Evolutionary conservation across 2,888 invertebrate species (phyloP), one percentile per base, ranked within the genome.

Genomic region (Drosophila picticornis): DNA sequence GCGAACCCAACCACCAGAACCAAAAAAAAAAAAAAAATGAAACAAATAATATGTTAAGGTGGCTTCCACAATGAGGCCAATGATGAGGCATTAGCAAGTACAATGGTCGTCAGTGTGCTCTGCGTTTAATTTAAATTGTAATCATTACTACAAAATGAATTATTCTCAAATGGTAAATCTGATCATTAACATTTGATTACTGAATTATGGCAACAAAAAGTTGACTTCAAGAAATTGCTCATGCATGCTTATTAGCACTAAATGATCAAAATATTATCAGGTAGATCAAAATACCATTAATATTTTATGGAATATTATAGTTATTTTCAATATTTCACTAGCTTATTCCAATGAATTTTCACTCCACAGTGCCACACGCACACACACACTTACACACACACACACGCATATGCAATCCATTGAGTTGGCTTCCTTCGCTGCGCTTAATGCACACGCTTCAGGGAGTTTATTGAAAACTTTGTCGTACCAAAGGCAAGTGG

Each of bases 401-500:
- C 60, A 75, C 51, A 69, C 29, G 50, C 58, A 67, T 40, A 52
- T 56, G 65, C 57, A 77, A 59, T 57, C 73, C 80, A 71, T 66
- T 77, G 72, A 72, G 75, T 85, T 84, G 83, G 76, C 78, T 88
- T 83, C 81, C 88, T 78, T 71, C 58, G 66, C 90, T 90, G 89
- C 90, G 88, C 83, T 91, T 84, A 91, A 88, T 90, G 91, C 91
- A 90, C 91, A 90, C 84, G 91, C 91, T 90, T 83, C 88, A 87
- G 90, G 91, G 89, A 91, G 91, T 90, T 90, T 91, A 90, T 90
- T 90, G 91, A 90, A 90, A 90, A 87, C 89, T 87, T 88, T 88
- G 88, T 86, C 84, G 90, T 84, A 84, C 81, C 86, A 82, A 82
- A 77, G 80, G 86, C 87, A 86, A 82, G 86, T 75, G 81, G 73